These are phyloP conservation scores for Lissocephala sabroskyi DNA, from an alignment of 2,888 invertebrate genomes.

Conservation along the genomic window DNA sequence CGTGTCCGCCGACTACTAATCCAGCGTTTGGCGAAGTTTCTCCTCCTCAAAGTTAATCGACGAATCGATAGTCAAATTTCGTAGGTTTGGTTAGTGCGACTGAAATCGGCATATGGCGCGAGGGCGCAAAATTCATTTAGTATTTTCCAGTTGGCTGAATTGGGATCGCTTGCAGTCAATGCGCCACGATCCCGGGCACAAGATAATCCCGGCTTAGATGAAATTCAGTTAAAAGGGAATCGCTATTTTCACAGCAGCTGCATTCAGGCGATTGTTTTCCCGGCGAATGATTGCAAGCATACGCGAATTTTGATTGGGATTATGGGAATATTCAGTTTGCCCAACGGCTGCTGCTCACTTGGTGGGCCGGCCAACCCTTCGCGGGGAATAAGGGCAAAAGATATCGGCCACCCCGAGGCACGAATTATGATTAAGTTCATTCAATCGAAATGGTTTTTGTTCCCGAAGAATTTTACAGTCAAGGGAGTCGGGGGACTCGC, in stretches of 20 bases:
- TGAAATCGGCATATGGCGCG: background rate
- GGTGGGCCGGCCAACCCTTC: too few relatives aligned
- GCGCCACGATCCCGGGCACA: conserved; percentile 7
- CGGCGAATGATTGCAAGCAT: background rate
- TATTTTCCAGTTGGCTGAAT: conserved; percentile 37
- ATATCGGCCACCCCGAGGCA: too few relatives aligned
- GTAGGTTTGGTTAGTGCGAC: too few relatives aligned
- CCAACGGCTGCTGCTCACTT: background rate
- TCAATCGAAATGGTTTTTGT: too few relatives aligned
- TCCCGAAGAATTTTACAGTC: too few relatives aligned
- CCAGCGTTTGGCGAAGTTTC: background rate
- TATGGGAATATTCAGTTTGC: background rate
- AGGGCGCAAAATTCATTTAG: conserved; percentile 22
- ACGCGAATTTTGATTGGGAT: background rate
- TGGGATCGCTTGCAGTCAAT: background rate
- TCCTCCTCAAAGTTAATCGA: background rate
- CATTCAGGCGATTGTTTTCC: too few relatives aligned
- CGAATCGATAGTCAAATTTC: too few relatives aligned
- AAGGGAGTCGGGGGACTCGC: too few relatives aligned
- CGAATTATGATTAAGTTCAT: too few relatives aligned
- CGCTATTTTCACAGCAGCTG: too few relatives aligned
- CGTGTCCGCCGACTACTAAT: background rate
- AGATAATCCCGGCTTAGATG: conserved; percentile 38
- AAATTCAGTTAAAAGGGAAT: conserved; percentile 25
- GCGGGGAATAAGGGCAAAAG: too few relatives aligned